Evolutionary conservation across 2,113 vertebrate genomes (phyloP).

Genomic region (Asarcornis scutulata): DNA sequence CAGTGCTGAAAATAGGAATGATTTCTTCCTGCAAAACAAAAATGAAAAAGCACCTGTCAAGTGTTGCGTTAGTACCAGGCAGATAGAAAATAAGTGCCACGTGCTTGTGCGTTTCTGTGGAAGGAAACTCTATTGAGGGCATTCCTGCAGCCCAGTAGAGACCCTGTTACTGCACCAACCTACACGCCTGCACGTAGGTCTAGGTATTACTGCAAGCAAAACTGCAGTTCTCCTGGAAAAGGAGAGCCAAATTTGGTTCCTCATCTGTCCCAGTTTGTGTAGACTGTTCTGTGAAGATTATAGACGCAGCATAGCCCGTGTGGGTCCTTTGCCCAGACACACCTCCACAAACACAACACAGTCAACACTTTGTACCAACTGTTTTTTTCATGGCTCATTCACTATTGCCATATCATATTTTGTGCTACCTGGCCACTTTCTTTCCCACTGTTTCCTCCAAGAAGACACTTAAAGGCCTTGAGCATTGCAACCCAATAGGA

Average conservation of each 20-base stretch:
- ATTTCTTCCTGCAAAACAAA: constrained; percentile 93
- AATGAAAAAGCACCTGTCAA: constrained; percentile 24
- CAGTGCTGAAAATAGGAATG: constrained; percentile 95
- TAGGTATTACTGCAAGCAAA: neutral
- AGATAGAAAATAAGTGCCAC: neutral
- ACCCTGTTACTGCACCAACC: fast-evolving
- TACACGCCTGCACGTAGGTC: neutral
- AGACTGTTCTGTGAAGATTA: neutral
- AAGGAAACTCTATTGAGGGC: neutral
- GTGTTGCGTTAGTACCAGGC: neutral
- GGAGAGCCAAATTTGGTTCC: neutral
- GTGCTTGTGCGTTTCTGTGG: neutral
- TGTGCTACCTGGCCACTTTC: neutral
- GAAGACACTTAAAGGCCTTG: neutral
- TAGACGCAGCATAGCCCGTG: neutral
- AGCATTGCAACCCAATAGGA: neutral
- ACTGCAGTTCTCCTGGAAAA: neutral
- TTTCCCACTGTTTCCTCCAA: neutral
- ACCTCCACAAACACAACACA: neutral
- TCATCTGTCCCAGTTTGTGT: neutral
- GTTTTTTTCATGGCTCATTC: neutral
- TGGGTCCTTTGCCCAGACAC: neutral
- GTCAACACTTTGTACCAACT: neutral
- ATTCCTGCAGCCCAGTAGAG: neutral
- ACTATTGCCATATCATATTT: neutral